A percentile compares a stretch with the other conserved stretches of the same genome.
phyloP scores from a whole-genome alignment of 2,113 vertebrate genomes.

The Pluvialis apricaria region DNA sequence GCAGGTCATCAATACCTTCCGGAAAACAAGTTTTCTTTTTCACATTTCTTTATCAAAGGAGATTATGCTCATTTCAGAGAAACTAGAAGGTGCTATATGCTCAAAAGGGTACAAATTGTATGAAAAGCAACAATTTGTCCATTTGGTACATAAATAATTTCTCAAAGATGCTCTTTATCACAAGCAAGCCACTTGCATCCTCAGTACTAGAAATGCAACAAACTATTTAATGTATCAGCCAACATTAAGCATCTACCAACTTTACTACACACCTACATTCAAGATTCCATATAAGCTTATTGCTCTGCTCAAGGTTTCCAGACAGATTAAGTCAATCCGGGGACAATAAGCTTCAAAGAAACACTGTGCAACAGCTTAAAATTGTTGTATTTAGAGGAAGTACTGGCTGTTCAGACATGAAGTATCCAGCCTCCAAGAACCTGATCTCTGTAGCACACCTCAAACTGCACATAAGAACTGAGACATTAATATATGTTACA shows the following conservation, averaged over 20 bases:
- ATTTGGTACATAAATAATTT: not conserved
- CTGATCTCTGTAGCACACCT: not conserved
- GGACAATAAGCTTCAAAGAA: not conserved
- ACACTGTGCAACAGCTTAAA: not conserved
- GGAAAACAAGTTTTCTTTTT: not conserved
- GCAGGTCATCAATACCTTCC: not conserved
- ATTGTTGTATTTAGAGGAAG: not conserved
- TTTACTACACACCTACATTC: not conserved
- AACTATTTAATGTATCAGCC: not conserved
- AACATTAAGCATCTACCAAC: not conserved
- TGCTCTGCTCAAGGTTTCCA: not conserved
- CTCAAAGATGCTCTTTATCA: not conserved
- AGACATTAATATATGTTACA: not conserved
- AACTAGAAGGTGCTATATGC: not conserved
- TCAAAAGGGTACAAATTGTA: not conserved
- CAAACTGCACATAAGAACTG: not conserved
- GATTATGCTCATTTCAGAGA: not conserved
- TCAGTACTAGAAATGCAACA: not conserved
- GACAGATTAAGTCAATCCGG: not conserved
- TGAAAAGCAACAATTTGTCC: not conserved
- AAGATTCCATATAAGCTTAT: not conserved
- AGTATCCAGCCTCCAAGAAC: not conserved
- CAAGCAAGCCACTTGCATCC: not conserved
- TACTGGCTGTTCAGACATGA: not conserved
- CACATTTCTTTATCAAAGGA: not conserved